Conservation (phyloP, 2,113 vertebrate species). For the Guaruba guarouba region DNA sequence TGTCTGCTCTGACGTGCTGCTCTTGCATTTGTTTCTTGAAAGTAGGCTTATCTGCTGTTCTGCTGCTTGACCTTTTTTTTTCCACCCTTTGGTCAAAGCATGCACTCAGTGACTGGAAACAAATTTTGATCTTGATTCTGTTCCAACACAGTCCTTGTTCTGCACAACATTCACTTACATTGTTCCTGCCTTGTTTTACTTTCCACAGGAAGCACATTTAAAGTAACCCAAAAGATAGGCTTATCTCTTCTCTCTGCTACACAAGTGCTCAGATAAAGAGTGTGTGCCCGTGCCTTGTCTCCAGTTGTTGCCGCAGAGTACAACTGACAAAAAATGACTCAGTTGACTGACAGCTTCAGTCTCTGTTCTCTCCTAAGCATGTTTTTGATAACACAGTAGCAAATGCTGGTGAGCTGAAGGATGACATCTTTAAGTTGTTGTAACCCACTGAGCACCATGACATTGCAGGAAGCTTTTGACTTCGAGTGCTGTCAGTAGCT, state of each 20-base stretch:
- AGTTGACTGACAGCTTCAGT: not conserved
- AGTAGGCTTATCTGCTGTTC: not conserved
- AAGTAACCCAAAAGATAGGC: not conserved
- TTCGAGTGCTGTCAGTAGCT: not conserved
- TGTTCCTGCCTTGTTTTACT: slow-evolving; percentile 51
- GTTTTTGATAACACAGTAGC: not conserved
- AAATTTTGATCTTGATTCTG: slow-evolving; percentile 22
- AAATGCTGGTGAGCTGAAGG: not conserved
- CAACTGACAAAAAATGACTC: not conserved
- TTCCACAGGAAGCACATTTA: slow-evolving; percentile 56
- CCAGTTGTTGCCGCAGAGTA: not conserved
- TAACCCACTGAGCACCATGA: not conserved
- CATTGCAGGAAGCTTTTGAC: not conserved
- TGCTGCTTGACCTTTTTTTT: slow-evolving; percentile 26
- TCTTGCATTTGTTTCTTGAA: not conserved
- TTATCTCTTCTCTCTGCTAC: slow-evolving; percentile 3
- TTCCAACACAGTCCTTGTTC: slow-evolving; percentile 15
- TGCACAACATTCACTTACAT: slow-evolving; percentile 1
- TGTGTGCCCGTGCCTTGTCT: not conserved
- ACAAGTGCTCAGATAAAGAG: not conserved
- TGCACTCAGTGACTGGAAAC: slow-evolving; percentile 43
- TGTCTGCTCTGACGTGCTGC: not conserved
- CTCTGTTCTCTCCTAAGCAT: not conserved
- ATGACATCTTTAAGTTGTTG: not conserved
- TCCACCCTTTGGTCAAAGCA: not conserved